phyloP scores from a whole-genome alignment of 1,140 invertebrate species.

The Drosophila carrolli region DNA sequence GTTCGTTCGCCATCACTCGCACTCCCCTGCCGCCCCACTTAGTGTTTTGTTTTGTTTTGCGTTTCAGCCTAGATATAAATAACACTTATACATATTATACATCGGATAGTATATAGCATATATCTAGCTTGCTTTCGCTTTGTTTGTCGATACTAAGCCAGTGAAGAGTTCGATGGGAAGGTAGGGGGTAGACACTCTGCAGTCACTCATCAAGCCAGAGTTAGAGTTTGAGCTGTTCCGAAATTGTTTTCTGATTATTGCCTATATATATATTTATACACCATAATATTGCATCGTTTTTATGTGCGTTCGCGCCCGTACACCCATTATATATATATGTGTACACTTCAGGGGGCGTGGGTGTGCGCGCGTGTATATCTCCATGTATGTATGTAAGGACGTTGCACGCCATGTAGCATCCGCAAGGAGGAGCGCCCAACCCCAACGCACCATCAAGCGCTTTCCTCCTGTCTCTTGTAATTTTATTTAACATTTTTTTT shows the following conservation, averaged over 20 bases:
- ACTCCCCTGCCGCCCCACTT: conserved; percentile 7
- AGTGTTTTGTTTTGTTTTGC: conserved; percentile 29
- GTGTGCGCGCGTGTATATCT: conserved; percentile 5
- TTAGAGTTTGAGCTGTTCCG: conserved; percentile 6
- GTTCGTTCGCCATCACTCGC: conserved; percentile 5
- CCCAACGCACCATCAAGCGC: conserved; percentile 17
- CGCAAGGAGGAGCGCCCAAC: conserved; percentile 1
- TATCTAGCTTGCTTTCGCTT: conserved; percentile 58
- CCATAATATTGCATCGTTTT: conserved; percentile 27
- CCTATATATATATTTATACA: conserved; percentile 23
- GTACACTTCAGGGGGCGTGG: conserved; percentile 6
- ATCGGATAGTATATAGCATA: conserved; percentile 50
- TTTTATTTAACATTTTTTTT: conserved; percentile 44
- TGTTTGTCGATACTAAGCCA: conserved; percentile 31
- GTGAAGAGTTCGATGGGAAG: conserved; percentile 31
- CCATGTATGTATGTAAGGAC: conserved; percentile 3
- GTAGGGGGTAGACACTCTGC: conserved; percentile 2
- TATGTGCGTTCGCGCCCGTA: conserved; percentile 15
- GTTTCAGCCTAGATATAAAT: conserved; percentile 39
- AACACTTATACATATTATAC: conserved; percentile 43
- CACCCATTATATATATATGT: conserved; percentile 7
- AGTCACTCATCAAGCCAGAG: conserved; percentile 20
- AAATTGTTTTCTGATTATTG: conserved; percentile 43
- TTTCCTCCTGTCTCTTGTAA: conserved; percentile 43
- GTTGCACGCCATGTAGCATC: conserved; percentile 4